These are phyloP conservation scores for Halictus quadricinctus DNA, from an alignment of 2,888 invertebrate genomes.

Conservation along the genomic window DNA sequence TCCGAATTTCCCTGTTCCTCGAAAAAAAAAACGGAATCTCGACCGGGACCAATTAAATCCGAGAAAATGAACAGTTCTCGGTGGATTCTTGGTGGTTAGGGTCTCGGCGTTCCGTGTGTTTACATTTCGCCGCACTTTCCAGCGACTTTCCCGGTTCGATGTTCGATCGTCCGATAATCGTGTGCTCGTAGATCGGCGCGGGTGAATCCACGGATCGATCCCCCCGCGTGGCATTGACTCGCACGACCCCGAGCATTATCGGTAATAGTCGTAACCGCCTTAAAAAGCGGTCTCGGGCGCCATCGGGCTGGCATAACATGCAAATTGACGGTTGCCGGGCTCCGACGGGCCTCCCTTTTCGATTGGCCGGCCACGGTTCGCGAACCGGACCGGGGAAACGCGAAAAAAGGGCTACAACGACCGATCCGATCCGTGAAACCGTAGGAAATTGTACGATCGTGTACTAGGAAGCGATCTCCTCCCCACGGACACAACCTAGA, in stretches of 20 bases:
- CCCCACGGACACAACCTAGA: slow-evolving; percentile 16
- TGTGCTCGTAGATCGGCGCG: neutral
- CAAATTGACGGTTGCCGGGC: slow-evolving; percentile 71
- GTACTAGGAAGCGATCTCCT: slow-evolving; percentile 57
- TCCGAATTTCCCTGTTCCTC: neutral
- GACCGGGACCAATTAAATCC: neutral
- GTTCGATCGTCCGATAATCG: neutral
- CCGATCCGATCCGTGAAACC: slow-evolving; percentile 60
- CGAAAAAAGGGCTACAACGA: slow-evolving; percentile 47
- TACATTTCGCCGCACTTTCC: neutral
- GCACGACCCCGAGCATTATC: slow-evolving; percentile 73
- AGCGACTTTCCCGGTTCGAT: slow-evolving; percentile 17
- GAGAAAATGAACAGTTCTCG: neutral
- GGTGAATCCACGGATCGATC: slow-evolving; percentile 52
- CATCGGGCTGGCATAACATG: slow-evolving; percentile 69
- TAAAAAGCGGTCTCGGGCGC: slow-evolving; percentile 70
- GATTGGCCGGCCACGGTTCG: slow-evolving; percentile 54
- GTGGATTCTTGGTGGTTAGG: neutral
- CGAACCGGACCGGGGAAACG: slow-evolving; percentile 32
- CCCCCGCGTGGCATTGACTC: slow-evolving; percentile 72
- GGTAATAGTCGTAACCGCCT: slow-evolving; percentile 73
- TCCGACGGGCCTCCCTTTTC: slow-evolving; percentile 54
- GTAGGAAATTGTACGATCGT: slow-evolving; percentile 65
- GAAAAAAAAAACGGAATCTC: neutral
- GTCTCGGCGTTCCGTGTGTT: neutral